Evolutionary conservation across 1,140 invertebrate genomes (phyloP).

Genomic region (Leptestheria dahalacensis): DNA sequence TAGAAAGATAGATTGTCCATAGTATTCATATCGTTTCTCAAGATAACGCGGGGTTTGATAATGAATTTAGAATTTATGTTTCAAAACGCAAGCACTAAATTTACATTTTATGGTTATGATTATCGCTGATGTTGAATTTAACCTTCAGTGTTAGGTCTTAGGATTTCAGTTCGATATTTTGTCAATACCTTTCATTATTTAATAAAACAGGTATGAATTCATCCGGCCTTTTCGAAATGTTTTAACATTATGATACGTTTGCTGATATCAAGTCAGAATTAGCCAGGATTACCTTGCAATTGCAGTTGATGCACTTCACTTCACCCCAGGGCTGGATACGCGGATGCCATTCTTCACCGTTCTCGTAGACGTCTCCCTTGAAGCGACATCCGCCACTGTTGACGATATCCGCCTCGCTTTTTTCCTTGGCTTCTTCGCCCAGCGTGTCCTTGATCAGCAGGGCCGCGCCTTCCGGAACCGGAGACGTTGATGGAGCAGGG

Average conservation of each 20-base stretch:
- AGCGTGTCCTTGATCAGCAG: neutral
- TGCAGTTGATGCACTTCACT: constrained; percentile 69
- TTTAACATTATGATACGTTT: no score
- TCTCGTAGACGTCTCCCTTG: constrained; percentile 45
- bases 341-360: constrained; percentile 74
- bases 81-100: constrained; percentile 3
- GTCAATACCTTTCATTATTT: no score
- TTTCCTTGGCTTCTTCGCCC: constrained; percentile 16
- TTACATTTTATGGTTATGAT: constrained; percentile 5
- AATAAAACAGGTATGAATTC: no score
- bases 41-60: no score
- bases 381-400: constrained; percentile 22
- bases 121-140: no score
- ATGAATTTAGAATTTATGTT: no score
- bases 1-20: no score
- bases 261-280: no score
- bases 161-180: neutral
- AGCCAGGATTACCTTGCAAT: constrained; percentile 52
- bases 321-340: constrained; percentile 57
- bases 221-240: no score
- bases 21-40: no score
- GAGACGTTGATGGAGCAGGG: constrained; percentile 26
- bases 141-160: neutral
- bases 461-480: constrained; percentile 24
- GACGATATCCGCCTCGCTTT: constrained; percentile 19